Base-by-base conservation (phyloP, 2,797 vertebrate genomes). In the Aldrovandia affinis region DNA sequence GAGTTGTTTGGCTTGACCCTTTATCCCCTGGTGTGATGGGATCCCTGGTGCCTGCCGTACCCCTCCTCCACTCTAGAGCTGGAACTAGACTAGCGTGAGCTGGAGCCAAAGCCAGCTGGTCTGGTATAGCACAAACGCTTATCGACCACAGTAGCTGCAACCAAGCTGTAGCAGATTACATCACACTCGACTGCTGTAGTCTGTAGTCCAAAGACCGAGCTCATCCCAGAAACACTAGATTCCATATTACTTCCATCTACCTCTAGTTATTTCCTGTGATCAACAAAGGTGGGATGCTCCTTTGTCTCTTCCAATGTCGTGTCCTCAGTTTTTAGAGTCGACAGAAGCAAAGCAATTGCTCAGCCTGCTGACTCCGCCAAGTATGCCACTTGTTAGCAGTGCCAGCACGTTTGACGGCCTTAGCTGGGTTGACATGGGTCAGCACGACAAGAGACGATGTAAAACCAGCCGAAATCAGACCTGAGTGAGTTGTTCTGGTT, bases 221-320 rank as follows among this genome's bases (percentile, higher is more conserved):
- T n/a, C 14, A 12, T 28, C 63, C 28, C 3, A 70, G 14, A 63
- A 70, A 39, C 30, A 36, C 36, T 36, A 70, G 33, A 70, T 33
- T 70, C 68, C 15, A 36, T 70, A 36, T 70, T 36, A 70, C 33
- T 77, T 47, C 73, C n/a, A 10, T 77, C 73, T 77, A 77, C 73
- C 73, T 77, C 39, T 77, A 77, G 73, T 75, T 75, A 44, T 75
- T 75, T 44, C 28, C 39, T 47, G 22, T 77, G 42, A n/a, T 47
- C 42, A 47, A 28, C 42, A 47, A 47, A 47, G 73, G 39, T 47
- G 73, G 22, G 2, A 14, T n/a, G 73, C 42, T 77, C 73, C 1
- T 44, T 77, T 25, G 5, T 77, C 42, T 2, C 7, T 73, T n/a
- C 25, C 22, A 1, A 47, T 44, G 25, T n/a, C 47, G 18, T n/a